phyloP scores from a whole-genome alignment of 2,888 invertebrate species.

The Melipona bicolor region DNA sequence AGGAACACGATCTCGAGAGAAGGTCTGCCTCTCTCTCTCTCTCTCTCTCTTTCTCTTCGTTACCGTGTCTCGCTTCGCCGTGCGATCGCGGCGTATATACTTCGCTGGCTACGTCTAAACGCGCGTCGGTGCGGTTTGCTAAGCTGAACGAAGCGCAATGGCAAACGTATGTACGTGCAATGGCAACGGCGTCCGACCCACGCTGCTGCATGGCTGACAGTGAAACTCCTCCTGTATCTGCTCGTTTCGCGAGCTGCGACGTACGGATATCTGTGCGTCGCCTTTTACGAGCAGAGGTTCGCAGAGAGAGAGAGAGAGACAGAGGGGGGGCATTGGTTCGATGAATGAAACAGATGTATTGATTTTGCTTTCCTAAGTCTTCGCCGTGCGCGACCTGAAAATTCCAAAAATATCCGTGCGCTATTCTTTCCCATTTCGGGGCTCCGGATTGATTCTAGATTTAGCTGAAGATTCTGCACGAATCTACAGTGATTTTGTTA shows the following conservation, averaged over 20 bases:
- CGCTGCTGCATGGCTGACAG: constrained; percentile 68
- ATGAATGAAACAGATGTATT: neutral
- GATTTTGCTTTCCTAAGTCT: neutral
- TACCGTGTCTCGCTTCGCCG: constrained; percentile 13
- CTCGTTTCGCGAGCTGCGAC: neutral
- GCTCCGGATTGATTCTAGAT: no score
- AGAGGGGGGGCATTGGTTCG: no score
- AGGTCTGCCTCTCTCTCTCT: constrained; percentile 6
- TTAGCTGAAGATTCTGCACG: no score
- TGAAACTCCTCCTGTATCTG: constrained; percentile 56
- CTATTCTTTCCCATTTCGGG: no score
- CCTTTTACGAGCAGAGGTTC: constrained; percentile 19
- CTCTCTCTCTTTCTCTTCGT: neutral
- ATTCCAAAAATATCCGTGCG: no score
- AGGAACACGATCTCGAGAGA: constrained; percentile 41
- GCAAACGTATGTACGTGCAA: constrained; percentile 49
- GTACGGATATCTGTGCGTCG: neutral
- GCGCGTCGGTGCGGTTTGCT: constrained; percentile 44
- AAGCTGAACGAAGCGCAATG: constrained; percentile 51
- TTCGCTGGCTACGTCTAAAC: constrained; percentile 56
- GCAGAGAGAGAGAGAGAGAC: neutral
- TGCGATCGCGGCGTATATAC: constrained; percentile 33
- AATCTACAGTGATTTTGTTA: no score
- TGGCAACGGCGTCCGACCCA: constrained; percentile 64
- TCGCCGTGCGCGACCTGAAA: neutral